Evolutionary conservation across 1,140 invertebrate genomes (phyloP), one percentile per base, ranked within the genome.

Genomic region (Achatina immaculata): DNA sequence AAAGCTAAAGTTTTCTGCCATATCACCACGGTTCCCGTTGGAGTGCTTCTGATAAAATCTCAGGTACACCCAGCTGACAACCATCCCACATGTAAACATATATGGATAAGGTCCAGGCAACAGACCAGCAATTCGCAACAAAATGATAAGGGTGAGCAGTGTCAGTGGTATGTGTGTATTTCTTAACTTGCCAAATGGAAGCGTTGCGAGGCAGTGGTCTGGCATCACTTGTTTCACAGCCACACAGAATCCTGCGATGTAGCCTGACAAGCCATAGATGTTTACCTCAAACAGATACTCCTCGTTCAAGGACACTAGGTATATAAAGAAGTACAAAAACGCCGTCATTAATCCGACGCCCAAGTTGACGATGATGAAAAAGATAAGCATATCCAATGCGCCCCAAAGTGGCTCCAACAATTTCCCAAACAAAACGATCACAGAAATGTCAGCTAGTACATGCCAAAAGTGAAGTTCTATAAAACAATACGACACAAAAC

Each of bases 211-310:
- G 43, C 98, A 94, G 92, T 98, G 95, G 93, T 99, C 97, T 66
- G 97, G 97, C 96, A 99, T 98, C 83, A 98, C 97, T 92, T 99
- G 98, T 89, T 98, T 97, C 0, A 99, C 97, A 48, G 97, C 96
- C 0, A 99, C 97, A 81, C 94, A 95, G 40, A 98, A 92, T 87
- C 93, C 96, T 69, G 90, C 91, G 38, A 92, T 87, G 77, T 91
- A 91, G 7, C 90, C 92, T 34, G 90, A 88, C 58, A 92, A 78
- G 71, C 98, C 97, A 90, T 98, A 96, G 76, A 99, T 97, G 86
- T 97, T 95, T 42, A 97, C 95, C 78, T 94, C 93, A 91, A 99
- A 99, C 36, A 99, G 91, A 81, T 97, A 93, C 66, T 95, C 94
- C 0, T 96, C 94, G 87, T 98, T 95, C 87, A 94, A 94, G 28